phyloP scores from a whole-genome alignment of 53 echinoderm and acorn worm species.

The Crossaster papposus region DNA sequence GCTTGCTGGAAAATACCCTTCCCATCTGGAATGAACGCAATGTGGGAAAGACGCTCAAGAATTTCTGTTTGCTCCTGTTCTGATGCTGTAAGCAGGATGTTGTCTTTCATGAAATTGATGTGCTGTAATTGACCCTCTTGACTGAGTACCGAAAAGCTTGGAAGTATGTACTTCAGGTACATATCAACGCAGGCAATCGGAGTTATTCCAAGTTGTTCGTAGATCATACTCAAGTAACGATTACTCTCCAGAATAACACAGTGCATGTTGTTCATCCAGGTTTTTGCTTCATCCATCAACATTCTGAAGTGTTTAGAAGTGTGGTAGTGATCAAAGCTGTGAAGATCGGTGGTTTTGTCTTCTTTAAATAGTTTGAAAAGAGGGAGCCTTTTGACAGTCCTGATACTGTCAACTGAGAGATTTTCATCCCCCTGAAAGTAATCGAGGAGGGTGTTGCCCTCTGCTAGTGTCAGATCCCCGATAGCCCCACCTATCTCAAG shows the following conservation, averaged over 20 bases:
- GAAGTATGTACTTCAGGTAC: slow-evolving; percentile 61
- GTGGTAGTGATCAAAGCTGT: slow-evolving; percentile 20
- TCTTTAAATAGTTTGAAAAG: slow-evolving; percentile 6
- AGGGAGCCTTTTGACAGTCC: slow-evolving; percentile 26
- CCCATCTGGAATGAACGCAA: slow-evolving; percentile 25
- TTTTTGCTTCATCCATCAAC: slow-evolving; percentile 5
- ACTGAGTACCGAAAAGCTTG: slow-evolving; percentile 29
- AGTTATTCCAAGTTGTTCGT: slow-evolving; percentile 32
- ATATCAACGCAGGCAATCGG: neutral
- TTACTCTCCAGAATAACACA: slow-evolving; percentile 40
- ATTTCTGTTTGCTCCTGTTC: neutral
- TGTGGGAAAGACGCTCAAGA: slow-evolving; percentile 5
- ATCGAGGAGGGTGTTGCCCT: slow-evolving; percentile 25
- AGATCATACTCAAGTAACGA: slow-evolving; percentile 7
- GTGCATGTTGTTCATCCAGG: slow-evolving; percentile 23
- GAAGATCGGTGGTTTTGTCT: slow-evolving; percentile 8
- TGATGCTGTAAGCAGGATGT: neutral
- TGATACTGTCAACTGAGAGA: slow-evolving; percentile 19
- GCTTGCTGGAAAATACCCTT: neutral
- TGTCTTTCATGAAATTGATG: slow-evolving; percentile 38
- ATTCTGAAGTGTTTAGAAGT: slow-evolving; percentile 10
- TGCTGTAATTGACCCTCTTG: slow-evolving; percentile 14
- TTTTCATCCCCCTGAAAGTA: slow-evolving; percentile 53
- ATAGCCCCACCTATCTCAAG: neutral
- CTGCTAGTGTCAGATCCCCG: neutral